Conservation (phyloP, 2,113 vertebrate species). For the Salminus brasiliensis region DNA sequence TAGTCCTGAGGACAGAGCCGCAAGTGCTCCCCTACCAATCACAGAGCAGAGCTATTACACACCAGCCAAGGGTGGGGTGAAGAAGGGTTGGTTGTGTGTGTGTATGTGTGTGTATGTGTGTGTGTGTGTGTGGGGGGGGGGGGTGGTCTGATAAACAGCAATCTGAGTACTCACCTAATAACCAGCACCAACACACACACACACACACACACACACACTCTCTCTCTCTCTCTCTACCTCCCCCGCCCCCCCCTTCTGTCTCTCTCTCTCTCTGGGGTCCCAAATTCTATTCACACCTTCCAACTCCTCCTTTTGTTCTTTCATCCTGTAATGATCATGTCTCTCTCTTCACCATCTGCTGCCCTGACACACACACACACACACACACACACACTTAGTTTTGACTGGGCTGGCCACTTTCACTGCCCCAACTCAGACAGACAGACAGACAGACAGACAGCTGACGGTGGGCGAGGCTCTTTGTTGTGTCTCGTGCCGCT, state of each 20-base stretch:
- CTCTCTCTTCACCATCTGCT: slow-evolving; percentile 78
- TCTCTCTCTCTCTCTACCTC: too few species aligned
- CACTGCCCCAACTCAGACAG: slow-evolving; percentile 14
- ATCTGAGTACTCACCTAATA: too few species aligned
- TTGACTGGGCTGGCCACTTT: too few species aligned
- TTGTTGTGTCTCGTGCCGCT: slow-evolving; percentile 70
- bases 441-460: neutral
- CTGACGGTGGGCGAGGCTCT: slow-evolving; percentile 79
- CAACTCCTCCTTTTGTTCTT: slow-evolving; percentile 63
- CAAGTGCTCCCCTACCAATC: slow-evolving; percentile 83
- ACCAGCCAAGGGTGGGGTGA: neutral
- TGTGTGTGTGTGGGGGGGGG: too few species aligned
- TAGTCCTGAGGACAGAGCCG: slow-evolving; percentile 87
- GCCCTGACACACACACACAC: slow-evolving; percentile 38
- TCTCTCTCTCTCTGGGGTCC: neutral
- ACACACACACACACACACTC: slow-evolving; percentile 9
- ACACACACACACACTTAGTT: too few species aligned
- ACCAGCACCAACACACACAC: too few species aligned
- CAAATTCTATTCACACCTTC: slow-evolving; percentile 40
- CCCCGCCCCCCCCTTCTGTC: too few species aligned
- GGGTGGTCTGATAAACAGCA: too few species aligned
- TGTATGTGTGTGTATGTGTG: too few species aligned
- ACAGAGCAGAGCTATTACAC: slow-evolving; percentile 2
- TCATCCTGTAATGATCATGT: slow-evolving; percentile 71
- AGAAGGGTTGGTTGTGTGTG: too few species aligned